Evolutionary conservation across 1,140 invertebrate genomes (phyloP).

Genomic region (Atta cephalotes): DNA sequence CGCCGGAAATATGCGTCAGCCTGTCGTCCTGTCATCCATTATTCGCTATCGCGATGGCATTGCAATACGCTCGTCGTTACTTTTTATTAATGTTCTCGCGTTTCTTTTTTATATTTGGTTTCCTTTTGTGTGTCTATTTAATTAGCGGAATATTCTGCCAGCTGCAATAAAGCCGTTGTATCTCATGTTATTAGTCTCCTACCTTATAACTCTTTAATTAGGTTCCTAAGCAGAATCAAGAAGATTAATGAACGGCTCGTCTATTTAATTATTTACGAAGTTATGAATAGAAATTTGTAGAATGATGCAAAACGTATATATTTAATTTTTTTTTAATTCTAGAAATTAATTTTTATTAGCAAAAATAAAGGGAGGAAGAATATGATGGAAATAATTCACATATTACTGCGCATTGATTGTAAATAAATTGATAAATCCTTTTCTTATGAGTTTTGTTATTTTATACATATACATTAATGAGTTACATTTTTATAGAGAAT

Average conservation of each 20-base stretch:
- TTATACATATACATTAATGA: not conserved
- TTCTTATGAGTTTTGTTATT: not conserved
- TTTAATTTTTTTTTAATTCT: constrained; percentile 6
- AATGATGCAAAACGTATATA: not conserved
- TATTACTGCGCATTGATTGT: not conserved
- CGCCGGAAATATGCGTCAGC: not conserved
- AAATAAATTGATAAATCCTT: constrained; percentile 11
- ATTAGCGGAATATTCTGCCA: constrained; percentile 38
- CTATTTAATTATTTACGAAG: constrained; percentile 16
- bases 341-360: constrained; percentile 21
- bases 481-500: not conserved
- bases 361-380: not conserved
- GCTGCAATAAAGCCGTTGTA: constrained; percentile 49
- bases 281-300: constrained; percentile 1
- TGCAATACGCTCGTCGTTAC: not conserved
- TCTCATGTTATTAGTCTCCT: constrained; percentile 36
- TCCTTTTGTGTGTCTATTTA: constrained; percentile 33
- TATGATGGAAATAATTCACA: not conserved
- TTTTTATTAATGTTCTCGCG: not conserved
- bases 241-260: constrained; percentile 23
- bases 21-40: not conserved
- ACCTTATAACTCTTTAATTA: constrained; percentile 33
- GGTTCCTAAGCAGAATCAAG: not conserved
- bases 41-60: constrained; percentile 9
- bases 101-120: constrained; percentile 39